Percentiles rank a stretch among this genome's conserved stretches.
Conservation (phyloP, 2,797 vertebrate species). For the Okamejei kenojei region DNA sequence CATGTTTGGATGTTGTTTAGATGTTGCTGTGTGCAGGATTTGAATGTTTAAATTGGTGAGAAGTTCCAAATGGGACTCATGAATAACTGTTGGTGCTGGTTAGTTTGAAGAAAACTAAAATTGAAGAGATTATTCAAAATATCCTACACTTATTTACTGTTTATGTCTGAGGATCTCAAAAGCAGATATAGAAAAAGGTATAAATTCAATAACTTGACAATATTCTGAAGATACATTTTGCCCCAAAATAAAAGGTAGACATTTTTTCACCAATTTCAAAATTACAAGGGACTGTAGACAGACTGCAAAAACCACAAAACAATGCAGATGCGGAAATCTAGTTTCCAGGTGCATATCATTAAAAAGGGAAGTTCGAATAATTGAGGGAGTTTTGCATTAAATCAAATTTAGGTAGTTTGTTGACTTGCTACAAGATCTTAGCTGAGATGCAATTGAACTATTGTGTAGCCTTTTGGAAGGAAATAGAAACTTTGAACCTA, state of each 20-base stretch:
- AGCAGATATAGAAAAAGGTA: neutral
- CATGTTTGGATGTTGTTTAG: no score
- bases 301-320: no score
- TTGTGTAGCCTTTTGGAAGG: neutral
- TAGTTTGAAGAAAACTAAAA: neutral
- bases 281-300: neutral
- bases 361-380: neutral
- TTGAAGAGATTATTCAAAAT: neutral
- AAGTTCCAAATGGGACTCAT: no score
- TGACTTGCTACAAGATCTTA: neutral
- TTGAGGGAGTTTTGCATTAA: neutral
- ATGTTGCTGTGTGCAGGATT: no score
- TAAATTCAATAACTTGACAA: neutral
- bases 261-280: neutral
- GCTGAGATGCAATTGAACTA: neutral
- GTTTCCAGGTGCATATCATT: neutral
- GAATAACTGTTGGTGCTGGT: neutral
- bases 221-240: neutral
- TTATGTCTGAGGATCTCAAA: neutral
- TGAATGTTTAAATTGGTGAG: no score
- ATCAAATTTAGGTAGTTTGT: neutral
- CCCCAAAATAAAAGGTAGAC: no score
- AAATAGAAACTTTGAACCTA: neutral
- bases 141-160: no score
- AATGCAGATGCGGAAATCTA: no score